These are phyloP conservation scores for Xerus rutilus DNA, from an alignment of 2,797 vertebrate species.

Conservation along the genomic window DNA sequence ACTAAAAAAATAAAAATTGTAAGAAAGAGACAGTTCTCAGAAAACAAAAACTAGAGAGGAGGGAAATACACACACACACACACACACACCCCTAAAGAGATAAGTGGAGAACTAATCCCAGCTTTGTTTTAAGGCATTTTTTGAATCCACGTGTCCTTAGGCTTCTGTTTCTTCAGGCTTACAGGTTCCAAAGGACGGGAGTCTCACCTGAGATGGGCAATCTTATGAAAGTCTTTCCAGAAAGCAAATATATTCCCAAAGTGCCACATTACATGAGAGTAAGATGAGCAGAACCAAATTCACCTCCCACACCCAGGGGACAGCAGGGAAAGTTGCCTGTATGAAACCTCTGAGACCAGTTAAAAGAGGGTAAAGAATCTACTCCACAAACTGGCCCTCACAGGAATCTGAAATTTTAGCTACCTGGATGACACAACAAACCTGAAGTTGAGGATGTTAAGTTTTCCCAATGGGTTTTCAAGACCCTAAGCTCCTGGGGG, in stretches of 20 bases:
- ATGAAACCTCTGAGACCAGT: background rate
- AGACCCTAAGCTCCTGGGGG: background rate
- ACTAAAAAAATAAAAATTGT: background rate
- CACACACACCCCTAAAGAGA: background rate
- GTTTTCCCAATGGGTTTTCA: background rate
- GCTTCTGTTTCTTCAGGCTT: background rate
- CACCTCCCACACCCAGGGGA: background rate
- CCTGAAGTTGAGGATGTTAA: background rate
- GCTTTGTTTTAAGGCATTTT: background rate
- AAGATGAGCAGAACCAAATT: background rate
- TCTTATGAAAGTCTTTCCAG: accelerated
- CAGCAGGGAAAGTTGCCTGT: background rate
- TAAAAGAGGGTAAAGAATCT: background rate
- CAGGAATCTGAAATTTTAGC: background rate
- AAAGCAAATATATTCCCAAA: background rate
- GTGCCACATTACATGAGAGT: background rate
- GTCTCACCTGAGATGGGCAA: background rate
- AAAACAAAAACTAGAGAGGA: conserved; percentile 3
- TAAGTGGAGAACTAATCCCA: background rate
- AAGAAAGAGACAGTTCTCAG: background rate
- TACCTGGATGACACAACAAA: background rate
- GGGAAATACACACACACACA: background rate
- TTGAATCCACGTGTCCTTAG: background rate
- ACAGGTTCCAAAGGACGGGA: background rate
- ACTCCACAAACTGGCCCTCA: background rate